phyloP scores from a whole-genome alignment of 2,113 vertebrate species.

The Ochotona princeps region DNA sequence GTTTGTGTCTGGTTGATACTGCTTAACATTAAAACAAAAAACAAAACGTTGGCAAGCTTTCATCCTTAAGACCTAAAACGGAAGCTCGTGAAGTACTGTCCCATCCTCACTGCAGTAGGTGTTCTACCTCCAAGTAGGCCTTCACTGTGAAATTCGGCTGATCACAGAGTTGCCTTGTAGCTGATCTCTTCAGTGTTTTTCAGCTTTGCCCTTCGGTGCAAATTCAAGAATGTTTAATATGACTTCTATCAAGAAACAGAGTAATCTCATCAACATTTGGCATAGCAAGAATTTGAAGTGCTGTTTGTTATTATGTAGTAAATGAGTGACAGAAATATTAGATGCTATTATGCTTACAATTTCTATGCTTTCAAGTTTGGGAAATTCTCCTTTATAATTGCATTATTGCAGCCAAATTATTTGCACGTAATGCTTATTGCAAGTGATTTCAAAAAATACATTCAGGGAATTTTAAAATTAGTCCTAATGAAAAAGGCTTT shows the following conservation, averaged over 20 bases:
- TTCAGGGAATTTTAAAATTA: constrained; percentile 10
- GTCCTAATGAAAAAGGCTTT: constrained; percentile 45
- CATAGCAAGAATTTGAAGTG: constrained; percentile 44
- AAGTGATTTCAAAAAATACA: constrained; percentile 23
- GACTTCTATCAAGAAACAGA: constrained; percentile 42
- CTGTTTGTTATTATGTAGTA: constrained; percentile 36
- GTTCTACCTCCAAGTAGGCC: not conserved
- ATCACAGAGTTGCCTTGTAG: not conserved
- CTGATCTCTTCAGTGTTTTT: not conserved
- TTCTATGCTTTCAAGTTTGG: constrained; percentile 35
- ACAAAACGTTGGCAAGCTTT: not conserved
- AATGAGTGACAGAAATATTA: constrained; percentile 59
- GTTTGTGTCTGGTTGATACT: not conserved
- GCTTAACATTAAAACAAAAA: not conserved
- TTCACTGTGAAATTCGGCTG: not conserved
- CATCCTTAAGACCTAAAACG: not conserved
- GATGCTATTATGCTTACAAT: not conserved
- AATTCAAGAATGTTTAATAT: constrained; percentile 38
- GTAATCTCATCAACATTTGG: constrained; percentile 36
- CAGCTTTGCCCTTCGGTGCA: not conserved
- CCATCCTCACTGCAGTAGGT: not conserved
- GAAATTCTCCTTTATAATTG: constrained; percentile 53
- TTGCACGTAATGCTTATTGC: constrained; percentile 31
- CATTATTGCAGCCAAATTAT: constrained; percentile 54
- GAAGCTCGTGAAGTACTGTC: not conserved